These are phyloP conservation scores for Trilocha varians DNA, from an alignment of 2,888 invertebrate species.

Conservation along the genomic window DNA sequence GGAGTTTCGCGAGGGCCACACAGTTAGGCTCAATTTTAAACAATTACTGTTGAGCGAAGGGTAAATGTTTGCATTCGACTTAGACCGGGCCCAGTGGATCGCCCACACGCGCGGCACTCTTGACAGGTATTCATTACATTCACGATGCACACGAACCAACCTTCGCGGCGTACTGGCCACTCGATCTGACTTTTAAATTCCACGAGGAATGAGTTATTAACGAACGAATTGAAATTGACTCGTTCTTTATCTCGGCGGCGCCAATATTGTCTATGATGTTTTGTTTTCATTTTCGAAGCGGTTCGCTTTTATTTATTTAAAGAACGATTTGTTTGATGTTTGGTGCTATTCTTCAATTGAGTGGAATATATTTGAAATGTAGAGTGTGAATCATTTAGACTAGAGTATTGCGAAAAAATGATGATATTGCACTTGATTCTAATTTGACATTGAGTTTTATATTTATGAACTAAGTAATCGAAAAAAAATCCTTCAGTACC, in stretches of 20 bases:
- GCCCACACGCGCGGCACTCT: conserved; percentile 70
- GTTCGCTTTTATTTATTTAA: no score
- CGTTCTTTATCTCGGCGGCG: not conserved
- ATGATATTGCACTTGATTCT: no score
- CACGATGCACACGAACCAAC: conserved; percentile 52
- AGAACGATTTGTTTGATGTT: no score
- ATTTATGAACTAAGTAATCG: no score
- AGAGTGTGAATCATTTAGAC: no score
- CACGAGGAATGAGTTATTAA: conserved; percentile 6
- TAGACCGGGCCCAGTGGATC: conserved; percentile 48
- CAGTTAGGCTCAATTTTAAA: conserved; percentile 74
- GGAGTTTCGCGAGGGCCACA: conserved; percentile 59
- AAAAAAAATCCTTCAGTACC: no score
- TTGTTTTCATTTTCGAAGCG: not conserved
- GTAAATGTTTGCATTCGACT: conserved; percentile 72
- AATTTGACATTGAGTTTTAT: no score
- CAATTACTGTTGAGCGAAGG: conserved; percentile 70
- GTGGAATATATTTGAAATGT: no score
- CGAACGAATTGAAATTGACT: not conserved
- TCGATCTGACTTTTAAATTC: conserved; percentile 15
- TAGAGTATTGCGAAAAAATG: no score
- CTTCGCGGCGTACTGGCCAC: conserved; percentile 25
- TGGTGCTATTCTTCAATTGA: no score
- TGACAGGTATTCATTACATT: conserved; percentile 70
- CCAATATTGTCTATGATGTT: not conserved